phyloP scores from a whole-genome alignment of 2,888 invertebrate genomes.

The Stenurella melanura region DNA sequence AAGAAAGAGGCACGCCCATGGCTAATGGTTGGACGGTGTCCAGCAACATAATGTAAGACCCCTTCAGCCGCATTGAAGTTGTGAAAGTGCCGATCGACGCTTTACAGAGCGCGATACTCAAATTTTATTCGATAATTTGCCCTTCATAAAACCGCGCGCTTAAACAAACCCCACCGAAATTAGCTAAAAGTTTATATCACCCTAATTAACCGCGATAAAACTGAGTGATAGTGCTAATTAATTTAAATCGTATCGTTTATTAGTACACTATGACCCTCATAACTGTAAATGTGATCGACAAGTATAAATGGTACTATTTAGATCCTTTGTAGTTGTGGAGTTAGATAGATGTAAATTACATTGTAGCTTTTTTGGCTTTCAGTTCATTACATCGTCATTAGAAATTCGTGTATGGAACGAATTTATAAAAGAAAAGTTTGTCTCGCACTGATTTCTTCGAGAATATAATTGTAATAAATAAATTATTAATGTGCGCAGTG shows the following conservation, averaged over 20 bases:
- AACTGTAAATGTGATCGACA: conserved; percentile 64
- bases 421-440: neutral
- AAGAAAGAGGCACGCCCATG: conserved; percentile 59
- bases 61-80: conserved; percentile 64
- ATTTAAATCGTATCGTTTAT: conserved; percentile 15
- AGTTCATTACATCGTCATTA: neutral
- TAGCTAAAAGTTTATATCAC: neutral
- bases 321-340: conserved; percentile 18
- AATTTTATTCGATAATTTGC: conserved; percentile 25
- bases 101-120: conserved; percentile 45
- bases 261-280: conserved; percentile 62
- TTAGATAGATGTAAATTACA: neutral
- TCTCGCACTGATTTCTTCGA: neutral
- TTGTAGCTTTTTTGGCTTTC: conserved; percentile 25
- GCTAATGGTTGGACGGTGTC: conserved; percentile 60
- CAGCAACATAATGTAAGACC: conserved; percentile 61
- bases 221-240: conserved; percentile 28
- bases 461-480: neutral
- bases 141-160: neutral
- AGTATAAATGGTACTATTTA: conserved; percentile 64
- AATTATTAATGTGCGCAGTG: neutral
- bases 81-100: conserved; percentile 58
- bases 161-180: neutral
- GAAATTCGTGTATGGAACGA: neutral
- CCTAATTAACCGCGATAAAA: conserved; percentile 6